These are phyloP conservation scores for Orientallactaga bullata DNA, from an alignment of 2,113 vertebrate genomes.

Conservation along the genomic window DNA sequence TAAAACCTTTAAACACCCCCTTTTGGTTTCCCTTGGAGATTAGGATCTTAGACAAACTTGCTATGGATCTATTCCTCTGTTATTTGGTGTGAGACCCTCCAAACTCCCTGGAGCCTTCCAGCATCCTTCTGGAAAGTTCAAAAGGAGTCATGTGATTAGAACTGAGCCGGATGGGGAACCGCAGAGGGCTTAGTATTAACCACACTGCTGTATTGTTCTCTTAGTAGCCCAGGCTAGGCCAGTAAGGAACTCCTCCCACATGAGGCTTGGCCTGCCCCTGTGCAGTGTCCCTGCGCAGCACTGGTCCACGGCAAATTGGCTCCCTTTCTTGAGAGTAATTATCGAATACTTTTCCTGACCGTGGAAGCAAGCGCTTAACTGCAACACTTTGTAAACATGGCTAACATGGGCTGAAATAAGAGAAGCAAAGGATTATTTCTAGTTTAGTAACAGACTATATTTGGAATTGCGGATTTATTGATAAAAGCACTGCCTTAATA, in stretches of 20 bases:
- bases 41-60: neutral
- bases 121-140: neutral
- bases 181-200: neutral
- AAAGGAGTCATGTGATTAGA: neutral
- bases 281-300: neutral
- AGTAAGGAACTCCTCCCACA: neutral
- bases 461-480: conserved; percentile 78
- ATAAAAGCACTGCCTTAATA: conserved; percentile 70
- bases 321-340: conserved; percentile 83
- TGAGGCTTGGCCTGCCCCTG: conserved; percentile 57
- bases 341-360: conserved; percentile 84
- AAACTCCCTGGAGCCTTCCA: neutral
- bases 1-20: neutral
- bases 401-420: conserved; percentile 80
- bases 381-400: conserved; percentile 83
- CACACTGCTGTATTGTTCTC: neutral
- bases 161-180: neutral
- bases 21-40: neutral
- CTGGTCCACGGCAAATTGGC: conserved; percentile 66
- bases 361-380: conserved; percentile 82
- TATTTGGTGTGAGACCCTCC: neutral
- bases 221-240: neutral
- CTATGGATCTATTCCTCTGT: neutral
- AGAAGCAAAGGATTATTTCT: conserved; percentile 81
- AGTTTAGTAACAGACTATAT: conserved; percentile 49